Percentiles rank a stretch among this genome's conserved stretches.
These are phyloP conservation scores for Dermolepida albohirtum DNA, from an alignment of 2,888 invertebrate genomes.

Conservation along the genomic window DNA sequence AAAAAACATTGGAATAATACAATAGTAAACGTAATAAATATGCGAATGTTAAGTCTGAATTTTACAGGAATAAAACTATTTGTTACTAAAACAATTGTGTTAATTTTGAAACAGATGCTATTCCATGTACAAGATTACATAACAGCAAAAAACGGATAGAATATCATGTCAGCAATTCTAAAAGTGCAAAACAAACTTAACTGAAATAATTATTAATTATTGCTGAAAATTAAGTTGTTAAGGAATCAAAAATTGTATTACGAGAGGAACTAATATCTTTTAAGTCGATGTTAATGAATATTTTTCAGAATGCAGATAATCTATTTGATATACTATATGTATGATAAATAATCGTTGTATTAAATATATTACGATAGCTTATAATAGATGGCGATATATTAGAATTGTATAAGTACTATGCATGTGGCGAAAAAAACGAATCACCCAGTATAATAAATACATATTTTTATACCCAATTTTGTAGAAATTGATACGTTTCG, in stretches of 20 bases:
- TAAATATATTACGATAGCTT: no score
- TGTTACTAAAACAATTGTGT: constrained; percentile 35
- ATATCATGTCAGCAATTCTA: constrained; percentile 42
- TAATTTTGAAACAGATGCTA: constrained; percentile 39
- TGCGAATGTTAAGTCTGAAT: neutral
- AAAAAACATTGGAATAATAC: neutral
- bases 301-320: neutral
- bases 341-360: no score
- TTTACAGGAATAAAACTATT: neutral
- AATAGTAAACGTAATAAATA: neutral
- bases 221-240: constrained; percentile 44
- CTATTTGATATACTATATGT: neutral
- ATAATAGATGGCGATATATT: no score
- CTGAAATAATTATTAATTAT: constrained; percentile 39
- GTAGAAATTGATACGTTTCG: no score
- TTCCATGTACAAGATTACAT: constrained; percentile 38
- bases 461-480: no score
- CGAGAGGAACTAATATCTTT: constrained; percentile 29
- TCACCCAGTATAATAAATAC: no score
- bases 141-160: constrained; percentile 35
- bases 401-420: no score
- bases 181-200: constrained; percentile 45
- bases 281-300: neutral
- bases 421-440: no score
- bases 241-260: constrained; percentile 37